Base-by-base conservation (phyloP, 2,888 invertebrate species). In the Belgica antarctica region DNA sequence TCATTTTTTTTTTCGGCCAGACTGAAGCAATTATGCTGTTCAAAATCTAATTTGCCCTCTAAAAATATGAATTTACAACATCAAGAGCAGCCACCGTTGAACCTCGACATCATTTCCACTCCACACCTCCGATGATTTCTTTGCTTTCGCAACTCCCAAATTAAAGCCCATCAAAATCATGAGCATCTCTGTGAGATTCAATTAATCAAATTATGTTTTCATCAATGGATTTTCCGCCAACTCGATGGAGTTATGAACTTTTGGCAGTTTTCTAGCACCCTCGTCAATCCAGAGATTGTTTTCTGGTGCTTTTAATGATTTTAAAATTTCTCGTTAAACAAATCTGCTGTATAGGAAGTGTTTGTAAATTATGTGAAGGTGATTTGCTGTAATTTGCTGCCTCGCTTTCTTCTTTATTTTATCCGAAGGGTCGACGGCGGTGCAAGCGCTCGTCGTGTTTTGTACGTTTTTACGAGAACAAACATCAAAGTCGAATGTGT, bases 401-500 rank as follows among this genome's bases (percentile, higher is more conserved):
- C 12, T 19, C 52, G 22, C 52, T 8, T n/a, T n/a, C n/a, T n/a
- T n/a, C n/a, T n/a, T n/a, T n/a, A 19, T 17, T n/a, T 12, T 7
- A 17, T 3, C 17, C 52, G 3, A 22, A 52, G 22, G 4, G 8
- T 46, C 46, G 52, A 22, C 12, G 22, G 22, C 19, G 52, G 17
- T 41, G 8, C 8, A 41, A 41, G n/a, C 52, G 52, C 22, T 22
- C 22, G 52, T 52, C 22, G 52, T 27, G 25, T n/a, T n/a, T n/a
- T 27, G 59, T 27, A 59, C 15, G n/a, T 59, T 59, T 27, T 19
- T 27, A 24, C 59, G 22, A 63, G 22, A 63, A 17, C 52, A 70
- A 70, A 70, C 70, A 70, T 70, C 70, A 70, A 70, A 70, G 70
- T 61, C 70, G 36, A 61, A 46, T 46, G 7, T 62, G 70, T 70